Conservation (phyloP, 2,113 vertebrate species). For the Dasyurus viverrinus region DNA sequence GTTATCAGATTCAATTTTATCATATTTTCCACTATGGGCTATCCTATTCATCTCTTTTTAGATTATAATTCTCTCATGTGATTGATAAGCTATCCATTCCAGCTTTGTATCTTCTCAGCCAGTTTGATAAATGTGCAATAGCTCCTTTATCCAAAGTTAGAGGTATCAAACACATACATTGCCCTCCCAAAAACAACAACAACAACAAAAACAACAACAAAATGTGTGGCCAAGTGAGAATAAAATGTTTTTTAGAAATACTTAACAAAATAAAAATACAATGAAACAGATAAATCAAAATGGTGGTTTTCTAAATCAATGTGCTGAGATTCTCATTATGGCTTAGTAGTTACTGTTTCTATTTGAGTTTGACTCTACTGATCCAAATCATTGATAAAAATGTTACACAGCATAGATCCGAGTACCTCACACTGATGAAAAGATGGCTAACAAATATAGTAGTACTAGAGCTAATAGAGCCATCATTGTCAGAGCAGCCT, state of each 20-base stretch:
- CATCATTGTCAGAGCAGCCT: neutral
- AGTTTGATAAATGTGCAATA: neutral
- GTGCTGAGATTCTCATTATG: neutral
- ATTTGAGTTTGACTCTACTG: neutral
- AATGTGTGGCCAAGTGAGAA: neutral
- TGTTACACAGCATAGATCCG: neutral
- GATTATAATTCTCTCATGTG: neutral
- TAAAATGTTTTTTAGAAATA: neutral
- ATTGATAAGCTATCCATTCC: neutral
- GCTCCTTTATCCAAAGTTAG: neutral
- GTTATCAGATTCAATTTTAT: neutral
- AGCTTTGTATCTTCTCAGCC: neutral
- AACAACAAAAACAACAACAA: neutral
- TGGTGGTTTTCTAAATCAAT: neutral
- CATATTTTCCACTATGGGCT: neutral
- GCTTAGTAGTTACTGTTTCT: neutral
- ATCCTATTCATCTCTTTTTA: neutral
- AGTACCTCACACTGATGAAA: neutral
- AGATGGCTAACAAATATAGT: fast-evolving
- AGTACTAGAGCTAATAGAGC: neutral
- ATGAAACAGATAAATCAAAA: neutral
- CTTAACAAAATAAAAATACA: neutral
- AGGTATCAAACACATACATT: neutral
- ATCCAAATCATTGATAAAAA: neutral
- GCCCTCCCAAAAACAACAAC: neutral